Evolutionary conservation across 2,797 vertebrate species (phyloP), one percentile per base, ranked within the genome.

Genomic region (Ctenopoma multispine): DNA sequence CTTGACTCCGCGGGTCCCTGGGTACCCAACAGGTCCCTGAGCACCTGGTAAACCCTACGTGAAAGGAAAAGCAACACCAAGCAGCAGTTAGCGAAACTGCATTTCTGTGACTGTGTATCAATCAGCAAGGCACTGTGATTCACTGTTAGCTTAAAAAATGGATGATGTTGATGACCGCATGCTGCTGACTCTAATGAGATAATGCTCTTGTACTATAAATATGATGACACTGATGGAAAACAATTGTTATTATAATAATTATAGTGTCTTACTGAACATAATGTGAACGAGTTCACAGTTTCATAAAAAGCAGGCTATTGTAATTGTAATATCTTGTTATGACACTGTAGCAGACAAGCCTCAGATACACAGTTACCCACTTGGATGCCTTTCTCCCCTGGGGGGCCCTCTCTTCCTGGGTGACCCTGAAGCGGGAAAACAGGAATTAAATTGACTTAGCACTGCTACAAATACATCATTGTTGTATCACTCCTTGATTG

Each of bases 1-100:
- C 96, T 98, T 98, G 67, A 98, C 96, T 79, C 97, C 97, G 1
- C 97, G 96, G 66, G 93, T 92, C 63, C 97, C 97, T 1, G 97
- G 97, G 54, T 98, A 98, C 21, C 97, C 97, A 0, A 92, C 43
- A 1, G 96, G 96, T 21, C 97, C 97, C 15, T 93, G 92, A 4
- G 92, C 74, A 20, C 97, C 97, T 10, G 65, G 23, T 27, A 90
- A 87, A 56, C 97, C 97, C 97, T 98, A 72, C 1, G 55, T 55
- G 40, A 41, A 70, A 31, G 13, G 48, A 21, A 34, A 2, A 38
- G 36, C 36, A 6, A 4, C 14, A 43, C 41, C 31, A 56, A 65
- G 63, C 15, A 56, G 23, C 18, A 63, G n/a, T 13, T 21, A 70
- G 49, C 10, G 58, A 50, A 43, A 51, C 38, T 41, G 15, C n/a